These are phyloP conservation scores for Takifugu flavidus DNA, from an alignment of 2,113 vertebrate genomes.

Conservation along the genomic window DNA sequence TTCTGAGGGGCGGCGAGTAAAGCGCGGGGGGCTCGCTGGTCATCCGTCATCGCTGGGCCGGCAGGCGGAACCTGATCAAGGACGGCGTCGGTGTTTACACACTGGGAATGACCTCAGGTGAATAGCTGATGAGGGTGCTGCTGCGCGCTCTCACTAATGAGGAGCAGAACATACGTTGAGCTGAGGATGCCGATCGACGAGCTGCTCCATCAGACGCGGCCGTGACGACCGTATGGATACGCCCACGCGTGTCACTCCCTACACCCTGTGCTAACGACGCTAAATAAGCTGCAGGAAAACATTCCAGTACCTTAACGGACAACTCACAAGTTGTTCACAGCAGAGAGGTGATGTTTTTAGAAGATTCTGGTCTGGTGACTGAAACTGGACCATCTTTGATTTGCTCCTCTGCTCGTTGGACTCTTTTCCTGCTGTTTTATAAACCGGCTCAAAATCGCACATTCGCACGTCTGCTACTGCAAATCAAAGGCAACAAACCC, in stretches of 20 bases:
- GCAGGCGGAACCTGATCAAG: constrained; percentile 55
- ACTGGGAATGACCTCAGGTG: constrained; percentile 48
- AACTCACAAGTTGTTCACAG: too few relatives aligned
- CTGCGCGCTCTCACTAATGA: constrained; percentile 23
- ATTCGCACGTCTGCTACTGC: too few relatives aligned
- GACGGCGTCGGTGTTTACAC: constrained; percentile 57
- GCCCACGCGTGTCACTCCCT: constrained; percentile 3
- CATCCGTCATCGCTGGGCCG: constrained; percentile 52
- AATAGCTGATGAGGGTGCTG: constrained; percentile 37
- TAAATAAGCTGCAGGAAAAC: not conserved
- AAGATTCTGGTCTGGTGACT: too few relatives aligned
- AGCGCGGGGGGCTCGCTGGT: constrained; percentile 20
- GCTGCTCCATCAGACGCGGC: not conserved
- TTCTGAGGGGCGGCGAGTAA: constrained; percentile 18
- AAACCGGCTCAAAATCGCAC: too few relatives aligned
- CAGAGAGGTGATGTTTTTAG: too few relatives aligned
- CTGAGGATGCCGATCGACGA: not conserved
- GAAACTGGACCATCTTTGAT: not conserved
- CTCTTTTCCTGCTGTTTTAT: too few relatives aligned
- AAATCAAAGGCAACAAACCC: too few relatives aligned
- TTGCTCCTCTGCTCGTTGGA: too few relatives aligned
- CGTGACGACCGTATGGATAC: not conserved
- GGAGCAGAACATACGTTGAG: not conserved
- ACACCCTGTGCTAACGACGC: not conserved
- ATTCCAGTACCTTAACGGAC: not conserved